A percentile compares a stretch with the other conserved stretches of the same genome.
Conservation (phyloP, 2,797 vertebrate genomes). For the Parauchenoglanis punctatus region DNA sequence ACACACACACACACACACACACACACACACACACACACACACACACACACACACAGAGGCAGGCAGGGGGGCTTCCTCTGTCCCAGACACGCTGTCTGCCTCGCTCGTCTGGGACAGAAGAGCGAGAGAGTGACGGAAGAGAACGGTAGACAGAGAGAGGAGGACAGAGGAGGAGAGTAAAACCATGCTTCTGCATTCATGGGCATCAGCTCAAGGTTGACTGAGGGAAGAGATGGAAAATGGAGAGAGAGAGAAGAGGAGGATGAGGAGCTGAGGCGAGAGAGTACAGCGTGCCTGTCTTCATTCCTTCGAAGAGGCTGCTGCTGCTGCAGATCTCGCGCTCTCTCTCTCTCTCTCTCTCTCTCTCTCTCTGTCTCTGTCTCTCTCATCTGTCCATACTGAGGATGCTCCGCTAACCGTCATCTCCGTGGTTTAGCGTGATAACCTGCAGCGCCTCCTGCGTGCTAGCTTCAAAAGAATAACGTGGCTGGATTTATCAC, state of each 20-base stretch:
- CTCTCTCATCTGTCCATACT: slow-evolving; percentile 17
- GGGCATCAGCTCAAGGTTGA: slow-evolving; percentile 47
- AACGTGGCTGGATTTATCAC: slow-evolving; percentile 3
- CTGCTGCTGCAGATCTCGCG: slow-evolving; percentile 20
- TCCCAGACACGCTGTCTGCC: slow-evolving; percentile 53
- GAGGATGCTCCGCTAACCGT: slow-evolving; percentile 41
- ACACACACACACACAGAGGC: slow-evolving; percentile 52
- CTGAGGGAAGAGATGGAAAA: slow-evolving; percentile 45
- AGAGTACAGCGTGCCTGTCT: slow-evolving; percentile 3
- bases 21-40: slow-evolving; percentile 60
- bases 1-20: slow-evolving; percentile 16
- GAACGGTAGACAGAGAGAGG: neutral
- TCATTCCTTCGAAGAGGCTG: slow-evolving; percentile 12
- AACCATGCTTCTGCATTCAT: slow-evolving; percentile 37
- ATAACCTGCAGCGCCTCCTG: slow-evolving; percentile 32
- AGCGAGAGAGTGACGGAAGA: slow-evolving; percentile 12
- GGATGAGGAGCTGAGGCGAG: slow-evolving; percentile 48
- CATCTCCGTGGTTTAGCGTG: neutral
- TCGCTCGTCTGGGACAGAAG: slow-evolving; percentile 38
- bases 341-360: slow-evolving; percentile 25
- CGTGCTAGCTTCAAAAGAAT: neutral
- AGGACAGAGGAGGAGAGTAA: slow-evolving; percentile 11
- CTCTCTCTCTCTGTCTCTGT: slow-evolving; percentile 17
- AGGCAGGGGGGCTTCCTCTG: slow-evolving; percentile 57
- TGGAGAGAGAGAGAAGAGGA: slow-evolving; percentile 36